Conservation (phyloP, 2,888 invertebrate genomes). For the Pediacus dermestoides region DNA sequence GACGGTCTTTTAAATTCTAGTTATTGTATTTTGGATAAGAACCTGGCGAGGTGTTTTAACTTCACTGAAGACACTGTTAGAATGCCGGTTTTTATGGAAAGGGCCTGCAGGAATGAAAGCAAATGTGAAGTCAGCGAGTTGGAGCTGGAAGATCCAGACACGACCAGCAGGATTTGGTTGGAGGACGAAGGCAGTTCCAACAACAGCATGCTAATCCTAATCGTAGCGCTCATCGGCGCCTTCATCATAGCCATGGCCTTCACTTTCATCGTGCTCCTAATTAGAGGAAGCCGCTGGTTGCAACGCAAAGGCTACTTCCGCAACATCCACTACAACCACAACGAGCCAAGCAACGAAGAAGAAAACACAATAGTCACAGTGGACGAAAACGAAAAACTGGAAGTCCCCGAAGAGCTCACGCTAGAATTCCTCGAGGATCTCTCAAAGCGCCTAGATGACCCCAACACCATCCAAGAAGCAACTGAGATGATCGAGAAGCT, state of each 20-base stretch:
- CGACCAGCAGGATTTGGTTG: conserved; percentile 39
- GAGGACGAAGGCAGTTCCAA: conserved; percentile 32
- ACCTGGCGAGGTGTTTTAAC: conserved; percentile 63
- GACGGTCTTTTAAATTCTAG: conserved; percentile 55
- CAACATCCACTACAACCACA: conserved; percentile 53
- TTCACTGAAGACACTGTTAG: conserved; percentile 61
- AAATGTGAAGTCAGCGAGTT: conserved; percentile 57
- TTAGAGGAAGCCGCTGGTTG: conserved; percentile 58
- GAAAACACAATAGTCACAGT: conserved; percentile 46
- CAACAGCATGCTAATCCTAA: conserved; percentile 37
- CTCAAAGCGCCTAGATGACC: conserved; percentile 66
- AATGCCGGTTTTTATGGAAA: conserved; percentile 59
- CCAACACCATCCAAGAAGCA: conserved; percentile 69
- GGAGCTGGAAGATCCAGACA: conserved; percentile 43
- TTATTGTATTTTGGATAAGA: conserved; percentile 59
- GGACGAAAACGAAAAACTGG: conserved; percentile 48
- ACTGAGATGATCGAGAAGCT: conserved; percentile 73
- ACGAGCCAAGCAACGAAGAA: conserved; percentile 56
- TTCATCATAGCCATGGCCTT: conserved; percentile 55
- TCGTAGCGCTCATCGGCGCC: conserved; percentile 50
- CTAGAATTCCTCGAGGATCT: conserved; percentile 68
- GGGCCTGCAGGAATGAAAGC: conserved; percentile 57
- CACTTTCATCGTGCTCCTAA: conserved; percentile 54
- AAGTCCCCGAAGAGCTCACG: conserved; percentile 71
- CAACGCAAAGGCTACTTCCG: conserved; percentile 56